Base-by-base conservation (phyloP, 2,797 vertebrate genomes). In the Macroramphosus scolopax region DNA sequence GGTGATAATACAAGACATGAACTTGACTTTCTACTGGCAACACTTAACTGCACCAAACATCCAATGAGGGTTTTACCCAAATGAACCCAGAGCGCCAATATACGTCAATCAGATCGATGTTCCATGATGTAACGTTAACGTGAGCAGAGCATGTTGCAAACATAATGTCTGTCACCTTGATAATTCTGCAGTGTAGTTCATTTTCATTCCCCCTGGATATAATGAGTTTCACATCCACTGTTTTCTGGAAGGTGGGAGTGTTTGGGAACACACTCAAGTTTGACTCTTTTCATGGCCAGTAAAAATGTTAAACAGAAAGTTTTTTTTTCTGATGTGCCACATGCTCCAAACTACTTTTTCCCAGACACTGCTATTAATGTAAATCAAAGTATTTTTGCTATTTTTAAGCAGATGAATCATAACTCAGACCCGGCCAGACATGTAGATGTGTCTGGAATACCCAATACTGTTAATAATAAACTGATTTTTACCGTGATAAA, bases 221-320 rank as follows among this genome's bases (percentile, higher is more conserved):
- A 86, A 87, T 88, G 87, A 77, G 26, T 90, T 89, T 87, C 82
- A 72, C 85, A 88, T 84, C 61, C 75, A 43, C 49, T 20, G 31
- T 43, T 80, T 81, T 81, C n/a, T 81, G 79, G 81, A 86, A 63
- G 73, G 72, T 67, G 72, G 70, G 54, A 78, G 65, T 69, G 52
- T 81, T 74, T 77, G 72, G 76, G 77, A 77, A 60, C 46, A 29
- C 32, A 44, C 63, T 81, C 75, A 76, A 72, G 59, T 72, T 75
- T 52, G 2, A 6, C 15, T 55, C 66, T 51, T 70, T 78, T 72
- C 50, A 54, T 62, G 38, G 67, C 26, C 68, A 62, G 72, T 71
- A 75, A 75, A 75, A 74, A 78, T 72, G 66, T 74, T 53, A 71
- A 81, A 65, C 68, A 78, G 77, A 84, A 78, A 79, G 66, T 39